Base-by-base conservation (phyloP, 2,888 invertebrate genomes). In the Matsumyia berberina region DNA sequence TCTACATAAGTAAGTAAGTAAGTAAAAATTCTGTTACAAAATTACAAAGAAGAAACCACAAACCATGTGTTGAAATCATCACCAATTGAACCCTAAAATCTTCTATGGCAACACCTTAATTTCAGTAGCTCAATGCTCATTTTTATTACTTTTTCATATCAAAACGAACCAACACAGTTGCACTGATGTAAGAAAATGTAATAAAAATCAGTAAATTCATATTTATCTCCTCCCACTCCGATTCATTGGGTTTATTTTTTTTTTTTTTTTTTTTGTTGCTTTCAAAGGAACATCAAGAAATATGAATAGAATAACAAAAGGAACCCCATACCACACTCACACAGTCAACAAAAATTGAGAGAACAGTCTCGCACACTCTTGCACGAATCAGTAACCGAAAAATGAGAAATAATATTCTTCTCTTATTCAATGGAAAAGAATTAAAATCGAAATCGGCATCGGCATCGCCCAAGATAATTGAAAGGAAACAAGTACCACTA, bases 361-460 rank as follows among this genome's bases (percentile, higher is more conserved):
- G 55, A 19, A 46, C 35, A 49, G 29, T 6, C 42, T 24, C 37
- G 39, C 66, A 67, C 57, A 66, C 17, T 46, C 29, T 29, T 64
- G n/a, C 17, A 39, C n/a, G 5, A 35, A 55, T 37, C 51, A 42
- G 35, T 51, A 60, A 60, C 19, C 35, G 42, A 58, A 69, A 60
- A 46, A 51, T 69, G 77, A 77, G 67, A 60, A 67, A 51, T 53
- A 76, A 67, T 67, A 67, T 42, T 64, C 17, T 51, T 69, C 53
- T 62, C 72, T 67, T 24, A 42, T 60, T 83, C 51, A 83, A 78
- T 69, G 49, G 62, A 60, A 78, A 78, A 72, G 78, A 83, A 83
- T 73, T 73, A 73, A 79, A 83, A 83, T 79, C 79, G 73, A 74
- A 78, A 73, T 78, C 78, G 67, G 83, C 82, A 73, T 78, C 78